Base-by-base conservation (phyloP, 1,140 invertebrate species). In the Colletes latitarsis region DNA sequence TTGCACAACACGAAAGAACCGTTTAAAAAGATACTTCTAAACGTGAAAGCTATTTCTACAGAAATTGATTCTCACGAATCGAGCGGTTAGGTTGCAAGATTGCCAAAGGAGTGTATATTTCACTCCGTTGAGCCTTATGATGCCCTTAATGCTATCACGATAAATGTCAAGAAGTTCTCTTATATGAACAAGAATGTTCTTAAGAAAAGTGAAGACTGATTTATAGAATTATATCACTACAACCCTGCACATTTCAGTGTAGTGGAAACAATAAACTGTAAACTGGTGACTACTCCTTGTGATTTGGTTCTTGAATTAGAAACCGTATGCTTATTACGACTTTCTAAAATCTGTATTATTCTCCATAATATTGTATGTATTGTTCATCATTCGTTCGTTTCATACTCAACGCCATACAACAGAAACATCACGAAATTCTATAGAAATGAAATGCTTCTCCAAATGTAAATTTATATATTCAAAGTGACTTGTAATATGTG, bases 111-210 rank as follows among this genome's bases (percentile, higher is more conserved):
- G 52, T 68, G 81, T 78, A 53, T 39, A 60, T 52, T 72, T 73
- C 71, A 74, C 71, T 82, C 57, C 39, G 46, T 75, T 82, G 43
- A 76, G 15, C 60, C 19, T 66, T 82, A 58, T 58, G 68, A 69
- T 60, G 62, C 75, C 80, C 80, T 85, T 85, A 80, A 75, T 76
- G 41, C 71, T 72, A 17, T 55, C 6, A 77, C 52, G 73, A 74
- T 86, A 86, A 86, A 86, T 86, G 85, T 86, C 85, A 86, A 82
- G 85, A 86, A 80, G 73, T 86, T 86, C 85, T 83, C 85, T 83
- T 69, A 43, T 85, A 75, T 83, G 72, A 86, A 70, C 77, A 39
- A 12, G 58, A 76, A 77, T 57, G 73, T 77, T 46, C 41, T 84
- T 77, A 84, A 52, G 17, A 30, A 30, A 30, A 30, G 30, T 30